These are phyloP conservation scores for Xiphorhynchus elegans DNA, from an alignment of 2,113 vertebrate genomes.

Conservation along the genomic window DNA sequence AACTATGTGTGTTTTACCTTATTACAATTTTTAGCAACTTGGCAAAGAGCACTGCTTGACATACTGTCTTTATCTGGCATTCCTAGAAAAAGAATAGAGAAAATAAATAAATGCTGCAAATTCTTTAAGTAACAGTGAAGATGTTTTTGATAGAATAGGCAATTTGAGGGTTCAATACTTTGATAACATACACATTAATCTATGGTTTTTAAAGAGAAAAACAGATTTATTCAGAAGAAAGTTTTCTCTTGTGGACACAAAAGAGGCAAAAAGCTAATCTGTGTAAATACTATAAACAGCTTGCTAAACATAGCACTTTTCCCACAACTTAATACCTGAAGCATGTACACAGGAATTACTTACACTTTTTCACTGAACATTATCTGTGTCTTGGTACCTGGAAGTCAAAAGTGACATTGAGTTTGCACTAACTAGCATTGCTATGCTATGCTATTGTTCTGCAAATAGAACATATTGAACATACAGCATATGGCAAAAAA, in stretches of 20 bases:
- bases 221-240: not conserved
- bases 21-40: constrained; percentile 83
- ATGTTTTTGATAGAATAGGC: not conserved
- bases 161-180: not conserved
- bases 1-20: constrained; percentile 79
- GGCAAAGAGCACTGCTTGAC: constrained; percentile 81
- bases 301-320: not conserved
- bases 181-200: not conserved
- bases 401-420: not conserved
- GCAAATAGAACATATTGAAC: not conserved
- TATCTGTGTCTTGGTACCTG: not conserved
- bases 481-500: not conserved
- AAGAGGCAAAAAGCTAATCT: not conserved
- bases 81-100: constrained; percentile 76
- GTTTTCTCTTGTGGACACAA: not conserved
- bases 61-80: constrained; percentile 93
- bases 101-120: not conserved
- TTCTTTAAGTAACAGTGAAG: not conserved
- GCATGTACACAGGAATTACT: not conserved
- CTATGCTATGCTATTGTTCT: not conserved
- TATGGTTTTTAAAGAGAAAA: not conserved
- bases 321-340: not conserved
- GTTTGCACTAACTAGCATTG: not conserved
- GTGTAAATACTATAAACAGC: not conserved
- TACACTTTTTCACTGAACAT: not conserved